Base-by-base conservation (phyloP, 2,888 invertebrate species). In the Cepaea hortensis region DNA sequence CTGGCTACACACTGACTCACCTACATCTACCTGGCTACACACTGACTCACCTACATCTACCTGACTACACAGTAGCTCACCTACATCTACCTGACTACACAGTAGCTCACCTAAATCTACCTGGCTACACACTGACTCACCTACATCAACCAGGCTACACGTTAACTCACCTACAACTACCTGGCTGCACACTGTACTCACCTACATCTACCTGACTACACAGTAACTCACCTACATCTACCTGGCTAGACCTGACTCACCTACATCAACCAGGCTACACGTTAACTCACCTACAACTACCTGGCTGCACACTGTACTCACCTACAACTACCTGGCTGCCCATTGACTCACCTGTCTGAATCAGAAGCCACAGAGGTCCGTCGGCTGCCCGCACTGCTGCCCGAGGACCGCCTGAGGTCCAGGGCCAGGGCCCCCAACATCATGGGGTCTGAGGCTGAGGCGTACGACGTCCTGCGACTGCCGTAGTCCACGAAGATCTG, bases 401-500 rank as follows among this genome's bases (percentile, higher is more conserved):
- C 87, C 46, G 90, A 90, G 7, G 88, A 88, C 35, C 90, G 55
- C 13, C 90, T 86, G 48, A 89, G 87, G 88, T 89, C 90, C 55
- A 89, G 89, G 65, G 88, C 88, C 4, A 90, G 88, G 46, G 87
- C 90, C 1, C 89, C 88, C 3, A 88, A 84, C 88, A 89, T 89
- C 84, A 89, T 86, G 87, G 88, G 88, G 61, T 88, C 88, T 0
- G 89, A 88, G 18, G 88, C 92, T 0, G 93, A 93, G 11, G 92
- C 92, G 81, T 92, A 92, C 4, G 92, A 92, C 46, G 92, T 92
- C 85, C 92, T 87, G 89, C 93, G 90, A 88, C 92, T 92, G 23
- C 93, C 93, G 83, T 93, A 93, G 89, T 93, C 93, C 48, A 93
- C 93, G 88, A 92, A 92, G 46, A 93, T 93, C 87, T 92, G 93